These are phyloP conservation scores for Glaucidium brasilianum DNA, from an alignment of 2,113 vertebrate genomes.

Conservation along the genomic window DNA sequence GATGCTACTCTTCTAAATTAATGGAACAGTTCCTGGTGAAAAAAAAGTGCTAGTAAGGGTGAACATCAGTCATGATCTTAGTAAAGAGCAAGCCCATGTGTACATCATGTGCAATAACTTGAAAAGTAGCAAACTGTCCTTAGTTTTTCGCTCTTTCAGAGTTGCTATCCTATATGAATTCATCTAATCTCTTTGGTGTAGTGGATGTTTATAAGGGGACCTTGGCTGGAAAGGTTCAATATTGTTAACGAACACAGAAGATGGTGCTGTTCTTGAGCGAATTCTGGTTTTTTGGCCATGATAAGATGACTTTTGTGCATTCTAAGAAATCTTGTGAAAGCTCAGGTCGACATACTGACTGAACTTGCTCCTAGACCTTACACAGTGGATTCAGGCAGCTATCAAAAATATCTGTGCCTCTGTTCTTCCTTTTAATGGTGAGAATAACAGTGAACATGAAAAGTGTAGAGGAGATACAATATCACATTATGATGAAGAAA, in stretches of 20 bases:
- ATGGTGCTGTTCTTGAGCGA: background rate
- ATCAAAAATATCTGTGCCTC: background rate
- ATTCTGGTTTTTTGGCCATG: background rate
- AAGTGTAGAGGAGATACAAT: fast-evolving
- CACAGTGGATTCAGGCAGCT: background rate
- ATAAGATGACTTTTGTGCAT: background rate
- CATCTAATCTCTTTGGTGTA: background rate
- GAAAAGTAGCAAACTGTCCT: background rate
- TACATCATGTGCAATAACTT: too few relatives aligned
- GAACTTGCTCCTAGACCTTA: background rate
- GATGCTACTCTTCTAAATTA: background rate
- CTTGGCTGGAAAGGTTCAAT: background rate
- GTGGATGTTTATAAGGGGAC: background rate
- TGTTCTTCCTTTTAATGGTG: background rate
- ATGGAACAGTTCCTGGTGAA: background rate
- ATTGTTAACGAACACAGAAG: background rate
- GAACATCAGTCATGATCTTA: background rate
- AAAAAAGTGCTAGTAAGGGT: background rate
- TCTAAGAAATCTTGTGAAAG: too few relatives aligned
- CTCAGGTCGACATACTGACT: fast-evolving
- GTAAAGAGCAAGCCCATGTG: background rate
- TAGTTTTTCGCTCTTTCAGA: background rate
- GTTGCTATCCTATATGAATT: background rate
- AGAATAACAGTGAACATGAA: background rate
- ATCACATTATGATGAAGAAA: background rate